These are phyloP conservation scores for Nysson spinosus DNA, from an alignment of 2,888 invertebrate genomes.

Conservation along the genomic window DNA sequence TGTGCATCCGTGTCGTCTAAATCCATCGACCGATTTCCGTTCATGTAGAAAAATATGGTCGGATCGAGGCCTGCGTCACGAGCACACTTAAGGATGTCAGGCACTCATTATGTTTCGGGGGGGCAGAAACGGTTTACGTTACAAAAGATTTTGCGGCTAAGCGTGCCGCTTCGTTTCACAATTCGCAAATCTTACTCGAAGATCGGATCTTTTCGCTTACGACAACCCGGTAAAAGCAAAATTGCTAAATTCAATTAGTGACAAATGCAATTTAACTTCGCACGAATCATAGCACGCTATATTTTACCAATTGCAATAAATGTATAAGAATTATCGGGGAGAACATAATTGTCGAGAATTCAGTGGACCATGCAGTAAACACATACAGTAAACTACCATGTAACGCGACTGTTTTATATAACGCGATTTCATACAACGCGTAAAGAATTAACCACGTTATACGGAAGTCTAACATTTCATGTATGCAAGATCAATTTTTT, in stretches of 20 bases:
- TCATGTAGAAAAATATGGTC: conserved; percentile 90
- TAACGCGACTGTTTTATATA: too few species aligned
- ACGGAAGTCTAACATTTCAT: background rate
- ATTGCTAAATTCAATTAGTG: too few species aligned
- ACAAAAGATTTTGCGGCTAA: background rate
- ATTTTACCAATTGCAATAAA: too few species aligned
- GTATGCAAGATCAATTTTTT: background rate
- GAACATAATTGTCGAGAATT: too few species aligned
- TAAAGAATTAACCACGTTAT: too few species aligned
- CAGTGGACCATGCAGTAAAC: too few species aligned
- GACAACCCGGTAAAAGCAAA: too few species aligned
- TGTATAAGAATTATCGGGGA: too few species aligned
- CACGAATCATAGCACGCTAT: too few species aligned
- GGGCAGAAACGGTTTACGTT: background rate
- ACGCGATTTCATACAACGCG: too few species aligned
- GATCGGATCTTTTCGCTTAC: background rate
- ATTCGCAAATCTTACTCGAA: background rate
- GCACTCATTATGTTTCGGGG: background rate
- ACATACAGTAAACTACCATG: too few species aligned
- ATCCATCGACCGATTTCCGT: conserved; percentile 88
- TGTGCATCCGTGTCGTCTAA: conserved; percentile 89
- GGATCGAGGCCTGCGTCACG: conserved; percentile 85
- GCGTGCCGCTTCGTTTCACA: background rate
- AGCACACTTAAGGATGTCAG: background rate
- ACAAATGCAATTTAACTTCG: too few species aligned